A percentile compares a stretch with the other conserved stretches of the same genome.
Conservation (phyloP, 2,888 invertebrate species). For the Steinernema carpocapsae region DNA sequence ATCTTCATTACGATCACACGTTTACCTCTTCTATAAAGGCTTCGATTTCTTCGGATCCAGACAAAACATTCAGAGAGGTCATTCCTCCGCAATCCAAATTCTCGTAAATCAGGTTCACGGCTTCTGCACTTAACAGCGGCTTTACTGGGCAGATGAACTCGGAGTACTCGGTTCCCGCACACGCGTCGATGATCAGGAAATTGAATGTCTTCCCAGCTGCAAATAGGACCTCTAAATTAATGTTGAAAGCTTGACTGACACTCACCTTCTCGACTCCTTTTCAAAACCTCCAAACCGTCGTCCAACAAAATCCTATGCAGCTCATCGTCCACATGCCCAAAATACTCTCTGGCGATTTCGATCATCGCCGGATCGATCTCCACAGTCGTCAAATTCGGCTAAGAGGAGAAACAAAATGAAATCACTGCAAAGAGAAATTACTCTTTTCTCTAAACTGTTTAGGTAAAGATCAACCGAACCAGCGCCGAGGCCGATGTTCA, state of each 20-base stretch:
- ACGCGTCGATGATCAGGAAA: not conserved
- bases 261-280: not conserved
- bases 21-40: not conserved
- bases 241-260: not conserved
- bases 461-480: slow-evolving; percentile 14
- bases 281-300: slow-evolving; percentile 5
- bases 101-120: not conserved
- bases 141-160: not conserved
- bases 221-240: not conserved
- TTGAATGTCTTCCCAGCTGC: not conserved
- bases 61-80: not conserved
- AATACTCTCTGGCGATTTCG: not conserved
- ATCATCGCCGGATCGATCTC: slow-evolving; percentile 15
- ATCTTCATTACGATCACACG: not conserved
- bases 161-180: not conserved
- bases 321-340: not conserved
- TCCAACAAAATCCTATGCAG: slow-evolving; percentile 1
- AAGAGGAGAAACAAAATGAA: not conserved
- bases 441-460: slow-evolving; percentile 18
- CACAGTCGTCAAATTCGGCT: slow-evolving; percentile 3
- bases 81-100: not conserved
- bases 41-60: slow-evolving; percentile 1
- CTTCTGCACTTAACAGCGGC: not conserved
- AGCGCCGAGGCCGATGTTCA: slow-evolving; percentile 16
- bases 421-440: not conserved